Base-by-base conservation (phyloP, 2,888 invertebrate species). In the Caenorhabditis japonica region DNA sequence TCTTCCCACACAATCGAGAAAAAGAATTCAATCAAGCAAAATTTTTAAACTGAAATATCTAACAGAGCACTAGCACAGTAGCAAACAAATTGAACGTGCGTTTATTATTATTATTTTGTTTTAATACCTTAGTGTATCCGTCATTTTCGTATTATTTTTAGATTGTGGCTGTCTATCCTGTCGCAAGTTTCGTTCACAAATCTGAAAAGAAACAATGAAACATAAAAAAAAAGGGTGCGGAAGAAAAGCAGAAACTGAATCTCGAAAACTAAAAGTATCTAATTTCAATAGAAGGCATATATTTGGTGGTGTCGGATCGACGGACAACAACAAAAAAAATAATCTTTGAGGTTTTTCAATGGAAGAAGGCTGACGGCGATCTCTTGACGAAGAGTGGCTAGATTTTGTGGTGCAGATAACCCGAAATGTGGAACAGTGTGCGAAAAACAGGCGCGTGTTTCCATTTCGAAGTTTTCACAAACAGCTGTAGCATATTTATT, bases 371-470 rank as follows among this genome's bases (percentile, higher is more conserved):
- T 25, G 38, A 52, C 17, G 36, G 41, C 36, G 49, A 39, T 66
- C 44, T 56, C 53, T 36, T 34, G 17, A 47, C n/a, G n/a, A 39
- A 49, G 34, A 39, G 55, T 64, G 66, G 56, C 66, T 56, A 66
- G 66, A 66, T 66, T 49, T 43, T 66, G 66, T 56, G 66, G 56
- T 56, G 36, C 19, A 66, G 66, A 66, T 66, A 66, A 58, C 56
- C 66, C 66, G 51, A 56, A 66, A 66, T 66, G 66, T 66, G 66
- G 66, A 66, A 66, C 66, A 66, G 66, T 66, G 56, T 61, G 61
- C 41, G 66, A 56, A 66, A 62, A 66, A 66, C 66, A 56, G 51
- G 66, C 66, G 56, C 66, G 56, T 56, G 49, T 66, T 66, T 66
- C 56, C 49, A 49, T 66, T 47, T 53, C 34, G 34, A 58, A 30